A percentile compares a stretch with the other conserved stretches of the same genome.
These are phyloP conservation scores for Ahaetulla prasina DNA, from an alignment of 2,113 vertebrate genomes.

Conservation along the genomic window DNA sequence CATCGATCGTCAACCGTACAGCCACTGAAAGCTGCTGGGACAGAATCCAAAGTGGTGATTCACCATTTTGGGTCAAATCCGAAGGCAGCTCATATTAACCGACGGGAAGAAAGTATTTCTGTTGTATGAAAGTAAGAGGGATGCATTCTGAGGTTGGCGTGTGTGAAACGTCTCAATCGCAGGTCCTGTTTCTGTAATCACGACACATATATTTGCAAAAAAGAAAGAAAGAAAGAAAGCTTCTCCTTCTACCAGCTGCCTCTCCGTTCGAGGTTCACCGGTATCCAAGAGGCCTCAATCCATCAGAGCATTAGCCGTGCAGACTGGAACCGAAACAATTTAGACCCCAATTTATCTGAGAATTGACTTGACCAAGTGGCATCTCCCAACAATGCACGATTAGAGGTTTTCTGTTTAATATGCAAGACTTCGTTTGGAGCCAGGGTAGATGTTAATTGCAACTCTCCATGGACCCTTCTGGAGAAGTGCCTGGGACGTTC, in stretches of 20 bases:
- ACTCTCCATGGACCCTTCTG: background rate
- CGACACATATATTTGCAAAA: background rate
- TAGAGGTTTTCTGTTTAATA: background rate
- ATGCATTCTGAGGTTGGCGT: background rate
- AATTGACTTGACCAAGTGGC: background rate
- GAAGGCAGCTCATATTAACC: background rate
- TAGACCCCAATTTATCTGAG: background rate
- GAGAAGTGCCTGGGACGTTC: background rate
- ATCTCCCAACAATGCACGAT: background rate
- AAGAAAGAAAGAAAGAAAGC: background rate
- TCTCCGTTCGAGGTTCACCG: background rate
- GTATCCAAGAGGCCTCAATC: background rate
- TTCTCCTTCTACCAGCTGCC: background rate
- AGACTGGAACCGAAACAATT: background rate
- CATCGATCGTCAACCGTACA: background rate
- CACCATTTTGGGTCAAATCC: background rate
- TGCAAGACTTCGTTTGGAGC: background rate
- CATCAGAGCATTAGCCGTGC: background rate
- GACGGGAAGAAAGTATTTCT: background rate
- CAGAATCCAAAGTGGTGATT: background rate
- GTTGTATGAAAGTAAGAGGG: background rate
- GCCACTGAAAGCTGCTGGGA: background rate
- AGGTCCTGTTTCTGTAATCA: background rate
- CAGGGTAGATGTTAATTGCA: background rate
- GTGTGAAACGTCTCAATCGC: background rate